These are phyloP conservation scores for Aptenodytes patagonicus DNA, from an alignment of 2,113 vertebrate genomes.

Conservation along the genomic window DNA sequence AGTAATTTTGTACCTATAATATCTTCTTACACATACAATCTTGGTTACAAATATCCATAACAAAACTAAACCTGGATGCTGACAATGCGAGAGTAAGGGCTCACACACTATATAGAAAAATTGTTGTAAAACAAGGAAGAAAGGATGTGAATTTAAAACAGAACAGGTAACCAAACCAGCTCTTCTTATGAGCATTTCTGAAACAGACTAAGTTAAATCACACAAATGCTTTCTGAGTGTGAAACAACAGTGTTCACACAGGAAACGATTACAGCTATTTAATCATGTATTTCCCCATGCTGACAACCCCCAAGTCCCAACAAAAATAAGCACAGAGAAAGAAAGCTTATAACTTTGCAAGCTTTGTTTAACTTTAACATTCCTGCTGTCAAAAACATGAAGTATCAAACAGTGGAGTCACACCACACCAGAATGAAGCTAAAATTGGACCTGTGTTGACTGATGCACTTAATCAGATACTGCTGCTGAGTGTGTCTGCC, in stretches of 20 bases:
- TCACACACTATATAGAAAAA: background rate
- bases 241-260: background rate
- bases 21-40: background rate
- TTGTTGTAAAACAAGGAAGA: background rate
- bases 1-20: background rate
- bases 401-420: background rate
- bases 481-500: background rate
- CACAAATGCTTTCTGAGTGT: background rate
- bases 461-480: background rate
- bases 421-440: background rate
- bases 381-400: background rate
- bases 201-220: background rate
- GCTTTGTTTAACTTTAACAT: slow-evolving; percentile 1
- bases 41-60: background rate
- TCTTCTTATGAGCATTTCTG: background rate
- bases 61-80: background rate
- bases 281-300: background rate
- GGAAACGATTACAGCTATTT: background rate
- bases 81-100: background rate
- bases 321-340: slow-evolving; percentile 4
- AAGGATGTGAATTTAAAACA: background rate
- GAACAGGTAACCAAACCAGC: background rate
- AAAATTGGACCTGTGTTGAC: background rate
- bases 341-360: background rate
- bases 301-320: background rate